These are phyloP conservation scores for Prionace glauca DNA, from an alignment of 2,797 vertebrate genomes.

Conservation along the genomic window DNA sequence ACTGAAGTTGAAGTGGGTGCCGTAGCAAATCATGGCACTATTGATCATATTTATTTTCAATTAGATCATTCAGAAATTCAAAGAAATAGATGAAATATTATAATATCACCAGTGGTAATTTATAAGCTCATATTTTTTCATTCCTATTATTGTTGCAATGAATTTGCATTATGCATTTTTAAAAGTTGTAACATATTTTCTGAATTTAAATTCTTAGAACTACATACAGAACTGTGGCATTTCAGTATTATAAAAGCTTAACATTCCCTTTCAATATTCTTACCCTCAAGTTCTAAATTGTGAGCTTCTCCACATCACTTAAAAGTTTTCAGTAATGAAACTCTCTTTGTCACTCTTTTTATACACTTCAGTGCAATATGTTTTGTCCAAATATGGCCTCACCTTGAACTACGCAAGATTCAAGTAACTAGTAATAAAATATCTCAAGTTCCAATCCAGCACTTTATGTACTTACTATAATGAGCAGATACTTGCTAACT, in stretches of 20 bases:
- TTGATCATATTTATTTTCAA: too few species aligned
- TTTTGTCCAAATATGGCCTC: neutral
- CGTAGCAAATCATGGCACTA: too few species aligned
- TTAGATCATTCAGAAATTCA: too few species aligned
- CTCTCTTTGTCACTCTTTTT: neutral
- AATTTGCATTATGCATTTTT: too few species aligned
- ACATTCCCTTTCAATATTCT: neutral
- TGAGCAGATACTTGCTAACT: neutral
- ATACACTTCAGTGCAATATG: neutral
- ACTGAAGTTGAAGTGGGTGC: too few species aligned
- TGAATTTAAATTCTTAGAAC: neutral
- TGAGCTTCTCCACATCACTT: neutral
- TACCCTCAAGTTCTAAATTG: neutral
- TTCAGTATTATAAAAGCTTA: neutral
- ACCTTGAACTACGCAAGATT: neutral
- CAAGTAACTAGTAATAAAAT: neutral
- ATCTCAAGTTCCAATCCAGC: neutral
- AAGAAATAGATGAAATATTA: too few species aligned
- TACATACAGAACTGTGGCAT: neutral
- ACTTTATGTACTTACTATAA: neutral
- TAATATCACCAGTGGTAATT: too few species aligned
- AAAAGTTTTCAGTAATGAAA: neutral
- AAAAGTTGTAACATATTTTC: too few species aligned
- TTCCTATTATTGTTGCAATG: too few species aligned
- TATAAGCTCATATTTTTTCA: too few species aligned